Evolutionary conservation across 2,113 vertebrate species (phyloP), one percentile per base, ranked within the genome.

Genomic region (Dryoscopus gambensis): DNA sequence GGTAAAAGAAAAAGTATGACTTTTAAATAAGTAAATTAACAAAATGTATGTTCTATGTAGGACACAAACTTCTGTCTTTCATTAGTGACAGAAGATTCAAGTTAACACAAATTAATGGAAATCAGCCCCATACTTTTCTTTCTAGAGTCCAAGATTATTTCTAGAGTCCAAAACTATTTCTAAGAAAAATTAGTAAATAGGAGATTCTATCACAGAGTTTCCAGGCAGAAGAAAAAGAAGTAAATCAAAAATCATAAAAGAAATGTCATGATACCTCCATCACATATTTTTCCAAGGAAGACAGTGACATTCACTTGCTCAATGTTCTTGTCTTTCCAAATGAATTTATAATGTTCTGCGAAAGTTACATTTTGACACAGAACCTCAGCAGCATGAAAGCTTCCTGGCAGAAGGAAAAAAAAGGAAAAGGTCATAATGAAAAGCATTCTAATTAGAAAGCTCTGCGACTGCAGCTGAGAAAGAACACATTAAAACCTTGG

Each of bases 271-370:
- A 46, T 97, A 97, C 97, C 97, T 97, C 96, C 95, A 91, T 80
- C 75, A 89, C 96, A 97, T 9, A 97, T 74, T 13, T 80, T 96
- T 49, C 98, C 98, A 6, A 94, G 84, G 68, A 98, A 94, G 39
- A 98, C 95, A 24, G 75, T 98, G 73, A 99, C 95, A 37, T 92
- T 98, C 52, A 99, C 68, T 46, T 64, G 97, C 27, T 97, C 98
- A 91, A 99, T 97, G 16, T 94, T 97, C 40, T 98, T 98, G 50
- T 96, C 98, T 91, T 98, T 96, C 98, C 99, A 99, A 63, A 97
- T 90, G 85, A 99, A 98, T 7, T 81, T 92, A 84, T 99, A 99
- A 96, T 98, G 96, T 87, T 99, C 98, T 13, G 98, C 98, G 91
- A 99, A 91, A 15, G 97, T 98, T 87, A 99, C 97, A 15, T 97